Conservation (phyloP, 2,888 invertebrate genomes). For the Drosophila kuntzei region DNA sequence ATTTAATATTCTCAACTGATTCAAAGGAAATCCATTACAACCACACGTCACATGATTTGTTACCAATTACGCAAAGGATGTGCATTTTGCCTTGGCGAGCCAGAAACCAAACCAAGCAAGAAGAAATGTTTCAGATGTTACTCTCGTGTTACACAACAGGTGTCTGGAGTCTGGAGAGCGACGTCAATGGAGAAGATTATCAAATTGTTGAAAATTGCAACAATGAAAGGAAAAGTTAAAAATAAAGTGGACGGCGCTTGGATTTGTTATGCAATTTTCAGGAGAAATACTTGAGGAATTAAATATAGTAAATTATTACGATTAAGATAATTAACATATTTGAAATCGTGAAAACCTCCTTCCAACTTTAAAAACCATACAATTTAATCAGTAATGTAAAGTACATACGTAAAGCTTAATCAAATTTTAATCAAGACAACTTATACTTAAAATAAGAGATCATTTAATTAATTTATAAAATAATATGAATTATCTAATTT, state of each 20-base stretch:
- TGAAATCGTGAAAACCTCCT: no score
- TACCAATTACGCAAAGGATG: constrained; percentile 10
- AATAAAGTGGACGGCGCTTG: neutral
- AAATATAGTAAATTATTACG: no score
- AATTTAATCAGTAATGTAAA: no score
- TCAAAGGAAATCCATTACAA: neutral
- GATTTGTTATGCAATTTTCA: no score
- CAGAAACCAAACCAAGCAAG: neutral
- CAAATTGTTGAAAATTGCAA: neutral
- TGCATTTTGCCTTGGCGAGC: neutral
- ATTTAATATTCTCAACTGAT: neutral
- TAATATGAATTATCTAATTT: no score
- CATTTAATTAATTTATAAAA: no score
- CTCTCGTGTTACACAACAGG: neutral
- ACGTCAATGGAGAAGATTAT: constrained; percentile 20
- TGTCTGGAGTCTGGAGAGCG: neutral
- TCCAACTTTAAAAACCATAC: no score
- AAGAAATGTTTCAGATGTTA: neutral
- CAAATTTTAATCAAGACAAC: no score
- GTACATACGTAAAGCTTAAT: no score
- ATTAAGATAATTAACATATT: no score
- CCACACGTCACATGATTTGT: neutral
- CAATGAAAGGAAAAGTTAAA: neutral
- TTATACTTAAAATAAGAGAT: no score
- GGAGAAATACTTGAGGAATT: neutral